Evolutionary conservation across 2,113 vertebrate genomes (phyloP), one percentile per base, ranked within the genome.

Genomic region (Odontophorus gujanensis): DNA sequence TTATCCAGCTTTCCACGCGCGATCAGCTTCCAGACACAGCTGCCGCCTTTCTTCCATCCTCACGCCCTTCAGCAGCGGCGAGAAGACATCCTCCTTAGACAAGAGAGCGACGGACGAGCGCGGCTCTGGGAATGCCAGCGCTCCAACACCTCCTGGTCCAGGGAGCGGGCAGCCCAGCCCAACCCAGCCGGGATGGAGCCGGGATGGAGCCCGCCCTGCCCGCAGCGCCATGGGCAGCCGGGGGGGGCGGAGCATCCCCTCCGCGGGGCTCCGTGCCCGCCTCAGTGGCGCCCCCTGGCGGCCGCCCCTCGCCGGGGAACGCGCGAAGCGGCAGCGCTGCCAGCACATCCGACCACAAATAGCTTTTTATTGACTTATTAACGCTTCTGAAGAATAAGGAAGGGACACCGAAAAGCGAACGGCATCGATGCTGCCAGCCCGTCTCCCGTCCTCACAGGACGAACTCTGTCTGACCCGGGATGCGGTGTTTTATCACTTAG

Each of bases 401-500:
- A 18, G 7, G 47, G 73, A 65, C 40, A 30, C 16, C 0, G 5
- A 65, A 69, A 58, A 7, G 9, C 66, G 62, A 79, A 51, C 63
- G 6, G 28, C 63, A 72, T 43, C 81, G 11, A 10, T 13, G 3
- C 65, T 76, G 65, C 8, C 82, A 67, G 82, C 38, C 90, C 17
- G 63, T 66, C n/a, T 15, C n/a, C 34, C 53, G 77, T 45, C 25
- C 50, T 74, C 68, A 2, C 32, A 74, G 73, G 86, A 72, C 72
- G 34, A 88, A 66, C 74, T 50, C 72, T 78, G 82, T 61, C 81
- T 89, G 92, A 91, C 79, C 80, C 20, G 85, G 88, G 92, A 95
- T 48, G 76, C 66, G 65, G 77, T 69, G 5, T 88, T 95, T 96
- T 94, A 93, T 94, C 96, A 86, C 94, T 95, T 82, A 2, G 89